Evolutionary conservation across 2,888 invertebrate species (phyloP).

Genomic region (Mesorhabditis spiculigera): DNA sequence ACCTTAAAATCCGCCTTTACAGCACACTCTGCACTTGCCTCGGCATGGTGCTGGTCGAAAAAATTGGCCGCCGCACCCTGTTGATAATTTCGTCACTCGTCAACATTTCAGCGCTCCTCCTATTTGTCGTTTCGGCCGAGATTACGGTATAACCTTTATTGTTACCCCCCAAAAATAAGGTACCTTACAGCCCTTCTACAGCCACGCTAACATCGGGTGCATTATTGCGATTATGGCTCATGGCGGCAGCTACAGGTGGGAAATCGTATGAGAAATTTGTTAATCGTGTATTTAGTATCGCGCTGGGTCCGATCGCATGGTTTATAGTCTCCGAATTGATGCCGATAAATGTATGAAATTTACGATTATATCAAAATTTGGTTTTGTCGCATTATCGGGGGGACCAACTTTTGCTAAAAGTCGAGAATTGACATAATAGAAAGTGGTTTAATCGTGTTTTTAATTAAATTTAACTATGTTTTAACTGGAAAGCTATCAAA

Average conservation of each 20-base stretch:
- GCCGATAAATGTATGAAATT: conserved; percentile 17
- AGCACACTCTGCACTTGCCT: conserved; percentile 42
- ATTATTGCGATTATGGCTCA: conserved; percentile 38
- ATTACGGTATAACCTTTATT: background rate
- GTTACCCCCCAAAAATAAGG: too few species aligned
- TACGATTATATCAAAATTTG: too few species aligned
- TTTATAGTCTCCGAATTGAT: conserved; percentile 39
- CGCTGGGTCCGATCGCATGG: conserved; percentile 44
- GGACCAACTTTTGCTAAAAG: too few species aligned
- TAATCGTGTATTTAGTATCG: conserved; percentile 26
- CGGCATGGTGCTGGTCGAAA: conserved; percentile 46
- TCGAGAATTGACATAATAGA: too few species aligned
- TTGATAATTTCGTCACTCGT: conserved; percentile 37
- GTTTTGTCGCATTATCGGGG: too few species aligned
- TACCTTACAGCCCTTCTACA: conserved; percentile 11
- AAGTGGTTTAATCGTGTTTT: too few species aligned
- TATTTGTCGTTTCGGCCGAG: conserved; percentile 37
- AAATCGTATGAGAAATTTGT: too few species aligned
- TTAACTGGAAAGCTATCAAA: too few species aligned
- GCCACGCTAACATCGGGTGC: conserved; percentile 36
- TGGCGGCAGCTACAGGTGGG: conserved; percentile 43
- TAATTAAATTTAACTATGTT: too few species aligned
- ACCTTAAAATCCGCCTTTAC: conserved; percentile 8
- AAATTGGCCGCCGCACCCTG: conserved; percentile 35
- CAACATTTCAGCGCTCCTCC: conserved; percentile 36